Conservation (phyloP, 2,888 invertebrate species). For the Acleris laterana region DNA sequence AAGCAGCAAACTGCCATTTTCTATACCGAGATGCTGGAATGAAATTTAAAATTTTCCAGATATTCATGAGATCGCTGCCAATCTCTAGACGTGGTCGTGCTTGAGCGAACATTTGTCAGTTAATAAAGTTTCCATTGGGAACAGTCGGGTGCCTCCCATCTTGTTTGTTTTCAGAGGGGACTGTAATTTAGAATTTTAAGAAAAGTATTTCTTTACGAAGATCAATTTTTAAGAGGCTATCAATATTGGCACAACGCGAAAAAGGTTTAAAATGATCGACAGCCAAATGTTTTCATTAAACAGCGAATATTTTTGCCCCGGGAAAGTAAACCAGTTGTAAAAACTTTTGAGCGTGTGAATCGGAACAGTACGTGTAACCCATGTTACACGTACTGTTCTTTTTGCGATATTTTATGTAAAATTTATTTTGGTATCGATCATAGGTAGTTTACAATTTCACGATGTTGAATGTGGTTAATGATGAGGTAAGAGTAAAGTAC, state of each 20-base stretch:
- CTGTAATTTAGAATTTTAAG: slow-evolving; percentile 17
- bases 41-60: slow-evolving; percentile 32
- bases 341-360: too few species aligned
- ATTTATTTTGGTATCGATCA: too few species aligned
- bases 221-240: slow-evolving; percentile 29
- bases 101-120: slow-evolving; percentile 33
- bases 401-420: too few species aligned
- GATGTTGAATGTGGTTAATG: too few species aligned
- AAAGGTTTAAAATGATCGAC: not conserved
- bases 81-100: slow-evolving; percentile 31
- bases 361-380: too few species aligned
- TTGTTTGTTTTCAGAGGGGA: slow-evolving; percentile 13
- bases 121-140: slow-evolving; percentile 34
- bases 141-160: slow-evolving; percentile 13
- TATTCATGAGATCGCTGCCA: slow-evolving; percentile 32
- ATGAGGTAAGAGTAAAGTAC: too few species aligned
- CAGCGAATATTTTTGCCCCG: too few species aligned
- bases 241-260: slow-evolving; percentile 5
- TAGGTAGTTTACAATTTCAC: too few species aligned
- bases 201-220: slow-evolving; percentile 16
- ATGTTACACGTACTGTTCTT: too few species aligned
- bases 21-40: slow-evolving; percentile 28
- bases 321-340: too few species aligned
- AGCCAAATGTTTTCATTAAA: too few species aligned
- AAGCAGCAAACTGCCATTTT: slow-evolving; percentile 33